Evolutionary conservation across 2,113 vertebrate species (phyloP).

Genomic region (Danionella cerebrum): DNA sequence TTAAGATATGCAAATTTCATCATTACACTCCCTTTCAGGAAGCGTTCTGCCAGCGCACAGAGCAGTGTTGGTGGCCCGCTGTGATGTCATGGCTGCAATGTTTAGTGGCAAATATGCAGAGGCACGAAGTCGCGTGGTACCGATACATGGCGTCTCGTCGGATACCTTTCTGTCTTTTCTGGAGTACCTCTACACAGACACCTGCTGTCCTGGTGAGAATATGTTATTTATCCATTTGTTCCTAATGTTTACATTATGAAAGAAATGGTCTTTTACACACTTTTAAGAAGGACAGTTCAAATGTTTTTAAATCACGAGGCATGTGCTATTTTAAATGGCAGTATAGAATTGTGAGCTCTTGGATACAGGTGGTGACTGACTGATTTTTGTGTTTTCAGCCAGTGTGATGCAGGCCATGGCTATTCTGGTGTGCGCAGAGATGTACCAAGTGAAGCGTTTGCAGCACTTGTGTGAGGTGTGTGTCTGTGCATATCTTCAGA

Average conservation of each 20-base stretch:
- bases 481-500: conserved; percentile 89
- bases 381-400: conserved; percentile 61
- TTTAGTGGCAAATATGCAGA: conserved; percentile 94
- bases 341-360: too few species aligned
- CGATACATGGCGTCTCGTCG: conserved; percentile 89
- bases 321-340: too few species aligned
- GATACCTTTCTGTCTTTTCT: conserved; percentile 94
- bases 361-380: conserved; percentile 18
- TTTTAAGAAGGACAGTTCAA: too few species aligned
- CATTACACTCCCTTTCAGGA: conserved; percentile 70
- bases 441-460: conserved; percentile 93
- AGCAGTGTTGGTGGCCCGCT: conserved; percentile 87
- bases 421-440: conserved; percentile 91
- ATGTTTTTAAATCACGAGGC: too few species aligned
- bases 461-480: conserved; percentile 94
- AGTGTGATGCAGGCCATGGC: conserved; percentile 95
- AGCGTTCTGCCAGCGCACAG: conserved; percentile 83
- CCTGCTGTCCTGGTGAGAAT: conserved; percentile 86
- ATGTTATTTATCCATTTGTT: background rate
- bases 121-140: conserved; percentile 81
- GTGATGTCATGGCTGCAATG: conserved; percentile 97
- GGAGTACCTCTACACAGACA: conserved; percentile 94
- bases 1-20: too few species aligned
- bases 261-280: too few species aligned
- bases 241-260: background rate